Evolutionary conservation across 2,797 vertebrate genomes (phyloP).

Genomic region (Centroberyx gerrardi): DNA sequence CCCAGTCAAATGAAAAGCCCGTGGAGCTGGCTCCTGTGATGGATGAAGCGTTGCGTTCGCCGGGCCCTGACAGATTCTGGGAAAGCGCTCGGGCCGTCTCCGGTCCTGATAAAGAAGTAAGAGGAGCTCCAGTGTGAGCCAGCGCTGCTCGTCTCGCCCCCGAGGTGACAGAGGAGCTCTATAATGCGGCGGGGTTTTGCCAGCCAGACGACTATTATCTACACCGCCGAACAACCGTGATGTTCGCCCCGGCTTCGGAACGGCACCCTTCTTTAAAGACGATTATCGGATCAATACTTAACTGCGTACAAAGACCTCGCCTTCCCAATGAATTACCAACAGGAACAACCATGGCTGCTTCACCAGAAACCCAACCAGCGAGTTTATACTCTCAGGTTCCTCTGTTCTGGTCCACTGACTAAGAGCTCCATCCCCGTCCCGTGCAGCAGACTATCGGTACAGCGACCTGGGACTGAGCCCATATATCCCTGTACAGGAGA

Average conservation of each 20-base stretch:
- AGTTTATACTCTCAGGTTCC: too few relatives aligned
- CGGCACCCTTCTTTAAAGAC: conserved; percentile 5
- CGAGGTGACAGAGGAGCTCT: conserved; percentile 67
- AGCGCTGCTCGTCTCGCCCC: conserved; percentile 53
- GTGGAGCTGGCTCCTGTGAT: conserved; percentile 80
- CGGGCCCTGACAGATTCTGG: conserved; percentile 83
- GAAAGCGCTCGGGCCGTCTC: conserved; percentile 78
- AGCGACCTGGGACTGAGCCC: conserved; percentile 43
- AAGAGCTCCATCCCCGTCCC: not conserved
- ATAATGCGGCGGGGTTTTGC: conserved; percentile 45
- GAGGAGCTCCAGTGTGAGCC: conserved; percentile 52
- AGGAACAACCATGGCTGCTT: not conserved
- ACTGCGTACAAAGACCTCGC: conserved; percentile 5
- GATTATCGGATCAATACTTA: conserved; percentile 38
- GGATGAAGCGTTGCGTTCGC: conserved; percentile 82
- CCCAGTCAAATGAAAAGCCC: conserved; percentile 80
- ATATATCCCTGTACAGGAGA: conserved; percentile 51
- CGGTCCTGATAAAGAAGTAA: conserved; percentile 82
- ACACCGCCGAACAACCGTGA: conserved; percentile 40
- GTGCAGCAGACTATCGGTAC: conserved; percentile 25
- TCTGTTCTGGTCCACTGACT: conserved; percentile 30
- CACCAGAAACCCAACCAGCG: too few relatives aligned
- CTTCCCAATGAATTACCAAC: conserved; percentile 10
- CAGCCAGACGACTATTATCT: conserved; percentile 58
- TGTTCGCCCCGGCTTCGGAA: conserved; percentile 7